These are phyloP conservation scores for Gymnocypris eckloni DNA, from an alignment of 2,797 vertebrate genomes.

Conservation along the genomic window DNA sequence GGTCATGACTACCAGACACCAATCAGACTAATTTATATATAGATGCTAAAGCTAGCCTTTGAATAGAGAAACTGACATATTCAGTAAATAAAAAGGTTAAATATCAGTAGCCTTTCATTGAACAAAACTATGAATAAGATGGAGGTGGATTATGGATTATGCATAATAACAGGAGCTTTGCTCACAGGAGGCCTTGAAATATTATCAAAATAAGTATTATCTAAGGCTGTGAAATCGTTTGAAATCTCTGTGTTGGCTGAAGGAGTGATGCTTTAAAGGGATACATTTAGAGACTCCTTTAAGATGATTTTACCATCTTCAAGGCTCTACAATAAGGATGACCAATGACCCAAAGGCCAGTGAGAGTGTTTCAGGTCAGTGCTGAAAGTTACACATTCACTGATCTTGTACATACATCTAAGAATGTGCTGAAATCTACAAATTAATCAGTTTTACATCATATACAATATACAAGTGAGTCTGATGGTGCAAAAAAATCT, in stretches of 20 bases:
- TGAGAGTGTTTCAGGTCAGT: background rate
- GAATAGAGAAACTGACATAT: background rate
- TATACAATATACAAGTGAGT: too few relatives aligned
- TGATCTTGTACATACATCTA: background rate
- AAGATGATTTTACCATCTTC: background rate
- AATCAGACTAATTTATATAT: background rate
- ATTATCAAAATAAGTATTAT: slow-evolving; percentile 17
- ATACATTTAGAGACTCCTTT: background rate
- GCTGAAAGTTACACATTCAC: background rate
- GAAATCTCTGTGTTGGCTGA: background rate
- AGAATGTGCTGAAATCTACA: background rate
- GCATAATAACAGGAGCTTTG: background rate
- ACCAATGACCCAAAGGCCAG: background rate
- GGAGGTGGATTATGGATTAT: slow-evolving; percentile 19
- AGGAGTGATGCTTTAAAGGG: background rate
- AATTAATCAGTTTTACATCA: background rate
- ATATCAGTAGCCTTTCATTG: background rate
- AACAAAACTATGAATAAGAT: slow-evolving; percentile 1
- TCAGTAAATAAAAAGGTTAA: background rate
- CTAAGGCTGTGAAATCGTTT: slow-evolving; percentile 10
- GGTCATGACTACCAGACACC: slow-evolving; percentile 5
- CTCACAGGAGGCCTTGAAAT: slow-evolving; percentile 19
- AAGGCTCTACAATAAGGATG: background rate
- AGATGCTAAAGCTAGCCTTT: slow-evolving; percentile 1
- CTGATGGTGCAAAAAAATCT: too few relatives aligned